These are phyloP conservation scores for Hydrozoanthus gracilis DNA, from an alignment of 92 coral and sea anemone genomes.

Conservation along the genomic window DNA sequence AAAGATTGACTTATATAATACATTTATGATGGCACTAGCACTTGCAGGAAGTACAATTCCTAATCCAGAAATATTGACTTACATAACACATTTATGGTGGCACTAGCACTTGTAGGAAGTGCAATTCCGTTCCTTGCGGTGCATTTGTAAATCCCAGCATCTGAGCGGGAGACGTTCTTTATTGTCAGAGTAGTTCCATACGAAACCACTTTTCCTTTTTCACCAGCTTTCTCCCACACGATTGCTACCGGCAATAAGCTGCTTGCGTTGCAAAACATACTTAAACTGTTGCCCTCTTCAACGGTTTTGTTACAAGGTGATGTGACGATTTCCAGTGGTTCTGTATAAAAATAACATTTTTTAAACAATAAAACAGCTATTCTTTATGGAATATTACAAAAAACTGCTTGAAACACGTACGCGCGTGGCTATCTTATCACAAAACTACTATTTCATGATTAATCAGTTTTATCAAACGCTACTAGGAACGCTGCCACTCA, in stretches of 20 bases:
- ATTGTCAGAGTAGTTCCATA: slow-evolving; percentile 54
- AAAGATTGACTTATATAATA: slow-evolving; percentile 52
- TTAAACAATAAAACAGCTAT: not conserved
- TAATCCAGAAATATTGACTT: slow-evolving; percentile 13
- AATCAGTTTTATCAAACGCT: too few species aligned
- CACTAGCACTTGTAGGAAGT: slow-evolving; percentile 68
- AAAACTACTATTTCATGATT: too few species aligned
- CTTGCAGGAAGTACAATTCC: slow-evolving; percentile 46
- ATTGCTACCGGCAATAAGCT: slow-evolving; percentile 49
- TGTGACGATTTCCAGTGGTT: slow-evolving; percentile 66
- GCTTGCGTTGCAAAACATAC: slow-evolving; percentile 76
- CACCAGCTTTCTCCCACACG: slow-evolving; percentile 54
- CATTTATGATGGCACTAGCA: slow-evolving; percentile 63
- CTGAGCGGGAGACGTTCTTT: slow-evolving; percentile 41
- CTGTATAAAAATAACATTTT: slow-evolving; percentile 28
- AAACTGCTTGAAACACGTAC: not conserved
- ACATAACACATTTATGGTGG: slow-evolving; percentile 57
- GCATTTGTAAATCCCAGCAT: slow-evolving; percentile 73
- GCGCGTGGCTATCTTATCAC: too few species aligned
- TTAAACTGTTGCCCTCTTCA: slow-evolving; percentile 53
- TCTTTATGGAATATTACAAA: not conserved
- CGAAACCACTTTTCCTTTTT: slow-evolving; percentile 30
- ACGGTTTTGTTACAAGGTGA: slow-evolving; percentile 63
- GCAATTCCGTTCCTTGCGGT: slow-evolving; percentile 75
- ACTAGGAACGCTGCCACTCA: too few species aligned